Conservation (phyloP, 64 coral and sea anemone species). For the Pachyseris speciosa region DNA sequence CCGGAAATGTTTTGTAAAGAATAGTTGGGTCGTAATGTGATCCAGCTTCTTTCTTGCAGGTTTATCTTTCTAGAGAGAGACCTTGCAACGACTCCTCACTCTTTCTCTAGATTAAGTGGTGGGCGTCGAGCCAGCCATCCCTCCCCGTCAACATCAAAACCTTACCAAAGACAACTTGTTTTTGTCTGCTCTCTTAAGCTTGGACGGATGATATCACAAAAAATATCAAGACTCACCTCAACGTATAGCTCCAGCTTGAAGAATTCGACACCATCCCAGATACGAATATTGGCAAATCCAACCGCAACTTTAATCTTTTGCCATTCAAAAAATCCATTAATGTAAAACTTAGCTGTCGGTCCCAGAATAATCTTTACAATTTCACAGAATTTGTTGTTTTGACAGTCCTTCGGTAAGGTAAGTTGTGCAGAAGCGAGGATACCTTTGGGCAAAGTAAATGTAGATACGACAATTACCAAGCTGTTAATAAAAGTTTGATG, state of each 20-base stretch:
- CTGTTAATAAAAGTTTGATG: no score
- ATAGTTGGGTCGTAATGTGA: no score
- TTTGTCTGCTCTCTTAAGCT: no score
- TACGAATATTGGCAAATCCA: constrained; percentile 75
- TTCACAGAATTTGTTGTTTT: constrained; percentile 82
- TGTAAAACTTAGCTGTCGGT: constrained; percentile 71
- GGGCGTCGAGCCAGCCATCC: no score
- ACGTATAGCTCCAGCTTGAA: constrained; percentile 84
- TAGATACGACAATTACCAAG: neutral
- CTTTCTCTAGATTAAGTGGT: no score
- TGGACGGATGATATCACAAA: no score
- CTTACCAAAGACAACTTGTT: no score
- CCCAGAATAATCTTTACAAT: constrained; percentile 86
- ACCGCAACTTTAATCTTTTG: constrained; percentile 73
- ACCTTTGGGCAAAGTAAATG: neutral
- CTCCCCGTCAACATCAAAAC: no score
- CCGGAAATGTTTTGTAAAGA: no score
- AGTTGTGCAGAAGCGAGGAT: constrained; percentile 84
- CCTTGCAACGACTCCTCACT: no score
- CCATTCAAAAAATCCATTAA: constrained; percentile 79
- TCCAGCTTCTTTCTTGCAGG: no score
- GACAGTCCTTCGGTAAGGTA: constrained; percentile 89
- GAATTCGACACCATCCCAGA: constrained; percentile 81
- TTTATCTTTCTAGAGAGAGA: no score
- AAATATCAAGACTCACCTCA: constrained; percentile 44